Evolutionary conservation across 2,888 invertebrate species (phyloP).

Genomic region (Mimachlamys varia): DNA sequence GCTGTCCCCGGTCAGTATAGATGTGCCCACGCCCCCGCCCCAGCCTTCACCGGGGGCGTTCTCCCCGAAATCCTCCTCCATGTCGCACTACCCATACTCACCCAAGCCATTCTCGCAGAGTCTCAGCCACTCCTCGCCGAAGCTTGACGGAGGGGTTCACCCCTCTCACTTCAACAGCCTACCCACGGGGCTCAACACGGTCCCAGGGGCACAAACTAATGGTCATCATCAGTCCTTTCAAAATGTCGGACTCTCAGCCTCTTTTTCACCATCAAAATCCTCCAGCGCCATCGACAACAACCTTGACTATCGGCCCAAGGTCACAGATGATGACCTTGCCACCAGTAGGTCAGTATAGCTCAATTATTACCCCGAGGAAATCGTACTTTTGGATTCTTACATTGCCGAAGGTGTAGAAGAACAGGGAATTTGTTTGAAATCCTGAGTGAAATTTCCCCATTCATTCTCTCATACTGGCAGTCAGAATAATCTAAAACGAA

Average conservation of each 20-base stretch:
- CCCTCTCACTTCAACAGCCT: slow-evolving; percentile 48
- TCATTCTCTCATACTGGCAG: too few relatives aligned
- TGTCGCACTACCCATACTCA: slow-evolving; percentile 21
- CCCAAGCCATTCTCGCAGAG: neutral
- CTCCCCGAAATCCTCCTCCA: slow-evolving; percentile 52
- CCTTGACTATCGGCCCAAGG: slow-evolving; percentile 46
- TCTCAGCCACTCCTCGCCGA: slow-evolving; percentile 36
- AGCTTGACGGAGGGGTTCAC: slow-evolving; percentile 39
- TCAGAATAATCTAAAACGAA: too few relatives aligned
- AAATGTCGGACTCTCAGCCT: slow-evolving; percentile 56
- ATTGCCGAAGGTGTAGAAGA: too few relatives aligned
- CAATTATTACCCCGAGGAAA: too few relatives aligned
- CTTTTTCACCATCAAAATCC: slow-evolving; percentile 53
- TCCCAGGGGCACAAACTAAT: slow-evolving; percentile 48
- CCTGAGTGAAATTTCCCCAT: too few relatives aligned
- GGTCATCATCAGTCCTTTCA: slow-evolving; percentile 54
- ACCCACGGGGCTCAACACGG: slow-evolving; percentile 56
- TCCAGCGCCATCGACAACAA: neutral
- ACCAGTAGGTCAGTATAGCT: slow-evolving; percentile 65
- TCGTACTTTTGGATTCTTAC: too few relatives aligned
- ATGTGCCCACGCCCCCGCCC: slow-evolving; percentile 76
- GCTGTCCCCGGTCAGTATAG: slow-evolving; percentile 74
- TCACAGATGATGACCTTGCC: slow-evolving; percentile 74
- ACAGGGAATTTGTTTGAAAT: too few relatives aligned
- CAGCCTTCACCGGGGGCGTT: slow-evolving; percentile 77